Evolutionary conservation across 2,113 vertebrate genomes (phyloP), one percentile per base, ranked within the genome.

Genomic region (Pluvialis apricaria): DNA sequence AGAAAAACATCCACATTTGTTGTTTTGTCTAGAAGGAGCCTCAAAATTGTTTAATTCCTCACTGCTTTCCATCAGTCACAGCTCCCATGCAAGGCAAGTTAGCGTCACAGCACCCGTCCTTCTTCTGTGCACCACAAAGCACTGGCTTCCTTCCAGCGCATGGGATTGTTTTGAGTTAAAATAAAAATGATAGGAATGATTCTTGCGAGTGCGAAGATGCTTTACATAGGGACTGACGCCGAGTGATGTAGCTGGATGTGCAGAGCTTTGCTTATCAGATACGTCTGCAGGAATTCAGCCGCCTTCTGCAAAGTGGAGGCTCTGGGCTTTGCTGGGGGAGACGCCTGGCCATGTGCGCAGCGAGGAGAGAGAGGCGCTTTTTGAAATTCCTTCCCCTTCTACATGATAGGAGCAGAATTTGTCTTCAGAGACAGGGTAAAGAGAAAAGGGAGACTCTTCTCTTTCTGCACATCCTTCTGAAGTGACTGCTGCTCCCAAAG

Each of bases 321-420:
- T 45, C 34, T 60, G 68, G 49, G 55, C 40, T 47, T 54, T 52
- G 77, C 77, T 28, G 0, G 3, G 40, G 64, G 38, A 51, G 42
- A 40, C 2, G 9, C 64, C 24, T 24, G 64, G n/a, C 34, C 13
- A 2, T 0, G 4, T 4, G 1, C 60, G 8, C 28, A 13, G 32
- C 4, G 5, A 42, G 65, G n/a, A 83, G 52, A 58, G 38, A 52
- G 12, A 24, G n/a, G 9, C 1, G 1, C 26, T 26, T 58, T 15
- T 45, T 32, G 25, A 45, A 28, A 26, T 36, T 32, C 29, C 34
- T 54, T 12, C 17, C 52, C 11, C 16, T 81, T n/a, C 36, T 36
- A 3, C 15, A 2, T 36, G 38, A 5, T 42, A 54, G 58, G 11
- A 66, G 15, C 40, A 49, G 34, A 36, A 47, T 44, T 79, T 45